Percentiles rank a stretch among this genome's conserved stretches.
These are phyloP conservation scores for Frankliniella intonsa DNA, from an alignment of 2,888 invertebrate genomes.

Conservation along the genomic window DNA sequence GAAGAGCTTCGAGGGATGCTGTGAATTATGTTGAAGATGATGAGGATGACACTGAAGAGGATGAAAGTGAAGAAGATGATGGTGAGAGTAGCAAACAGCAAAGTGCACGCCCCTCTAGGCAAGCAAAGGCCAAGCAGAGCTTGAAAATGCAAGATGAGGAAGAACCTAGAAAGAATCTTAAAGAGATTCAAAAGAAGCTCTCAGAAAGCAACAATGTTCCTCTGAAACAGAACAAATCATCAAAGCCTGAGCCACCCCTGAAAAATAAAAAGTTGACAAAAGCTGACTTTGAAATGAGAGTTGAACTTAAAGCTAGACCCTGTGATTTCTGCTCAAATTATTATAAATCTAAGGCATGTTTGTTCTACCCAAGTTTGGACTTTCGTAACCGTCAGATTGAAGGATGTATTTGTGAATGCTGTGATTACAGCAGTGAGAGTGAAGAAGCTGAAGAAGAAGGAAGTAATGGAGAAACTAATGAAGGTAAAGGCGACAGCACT, in stretches of 20 bases:
- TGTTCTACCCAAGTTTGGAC: slow-evolving; percentile 49
- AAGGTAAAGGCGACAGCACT: slow-evolving; percentile 35
- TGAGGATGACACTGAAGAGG: slow-evolving; percentile 37
- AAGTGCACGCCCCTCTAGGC: slow-evolving; percentile 33
- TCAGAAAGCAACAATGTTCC: background rate
- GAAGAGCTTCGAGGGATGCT: slow-evolving; percentile 27
- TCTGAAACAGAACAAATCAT: background rate
- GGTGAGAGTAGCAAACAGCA: slow-evolving; percentile 40
- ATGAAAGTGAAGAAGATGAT: slow-evolving; percentile 35
- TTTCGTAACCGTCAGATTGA: slow-evolving; percentile 36
- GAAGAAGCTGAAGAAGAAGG: slow-evolving; percentile 37
- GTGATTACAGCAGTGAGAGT: slow-evolving; percentile 40
- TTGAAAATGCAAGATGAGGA: slow-evolving; percentile 39
- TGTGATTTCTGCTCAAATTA: slow-evolving; percentile 58
- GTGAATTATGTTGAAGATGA: slow-evolving; percentile 34
- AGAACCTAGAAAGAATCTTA: slow-evolving; percentile 36
- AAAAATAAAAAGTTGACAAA: slow-evolving; percentile 33
- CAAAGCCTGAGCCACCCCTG: background rate
- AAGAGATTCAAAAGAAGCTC: slow-evolving; percentile 32
- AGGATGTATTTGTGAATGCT: slow-evolving; percentile 37
- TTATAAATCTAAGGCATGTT: slow-evolving; percentile 53
- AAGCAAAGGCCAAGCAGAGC: slow-evolving; percentile 30
- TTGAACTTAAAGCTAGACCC: slow-evolving; percentile 28
- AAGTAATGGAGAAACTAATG: slow-evolving; percentile 37
- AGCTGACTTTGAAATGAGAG: slow-evolving; percentile 28